Evolutionary conservation across 2,888 invertebrate species (phyloP), one percentile per base, ranked within the genome.

Genomic region (Yponomeuta evonymella): DNA sequence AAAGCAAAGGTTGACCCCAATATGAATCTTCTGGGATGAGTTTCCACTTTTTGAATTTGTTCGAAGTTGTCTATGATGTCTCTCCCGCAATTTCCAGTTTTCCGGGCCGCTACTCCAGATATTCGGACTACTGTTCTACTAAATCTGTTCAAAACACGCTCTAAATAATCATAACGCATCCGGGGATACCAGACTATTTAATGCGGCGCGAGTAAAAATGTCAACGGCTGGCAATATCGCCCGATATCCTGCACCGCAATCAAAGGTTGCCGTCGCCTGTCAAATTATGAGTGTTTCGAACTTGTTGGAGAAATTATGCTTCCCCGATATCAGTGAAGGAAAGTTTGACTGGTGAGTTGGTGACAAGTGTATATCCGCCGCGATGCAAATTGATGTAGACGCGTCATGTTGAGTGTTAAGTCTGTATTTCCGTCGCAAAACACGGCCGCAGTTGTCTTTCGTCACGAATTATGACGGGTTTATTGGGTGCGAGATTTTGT

Each of bases 281-380:
- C 90, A 86, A 86, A 84, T 88, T 87, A 89, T 86, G 86, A 87
- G 87, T 86, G 86, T 86, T 81, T 87, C 15, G 1, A 15, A 58
- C 15, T 58, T 58, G 51, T 58, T 58, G 6, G 51, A 58, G 51
- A 58, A 12, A 15, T 58, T 58, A 58, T 58, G 51, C 15, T 15
- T 58, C 51, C 86, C 86, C 85, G 86, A 87, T 86, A 85, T 85
- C 87, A 86, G 89, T 86, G 89, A 87, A 83, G 84, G 88, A 89
- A 85, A 83, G 87, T 87, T 79, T 82, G 89, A 87, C 89, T 48
- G 48, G 76, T 81, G 90, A 89, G 87, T 89, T 48, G 48, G 76
- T 81, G 90, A 89, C 89, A 88, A 72, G 85, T 74, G 70, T 81
- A 85, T 86, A 86, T 89, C 89, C 88, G 88, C 82, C 77, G 83